Base-by-base conservation (phyloP, 2,113 vertebrate genomes). In the Oreochromis aureus region DNA sequence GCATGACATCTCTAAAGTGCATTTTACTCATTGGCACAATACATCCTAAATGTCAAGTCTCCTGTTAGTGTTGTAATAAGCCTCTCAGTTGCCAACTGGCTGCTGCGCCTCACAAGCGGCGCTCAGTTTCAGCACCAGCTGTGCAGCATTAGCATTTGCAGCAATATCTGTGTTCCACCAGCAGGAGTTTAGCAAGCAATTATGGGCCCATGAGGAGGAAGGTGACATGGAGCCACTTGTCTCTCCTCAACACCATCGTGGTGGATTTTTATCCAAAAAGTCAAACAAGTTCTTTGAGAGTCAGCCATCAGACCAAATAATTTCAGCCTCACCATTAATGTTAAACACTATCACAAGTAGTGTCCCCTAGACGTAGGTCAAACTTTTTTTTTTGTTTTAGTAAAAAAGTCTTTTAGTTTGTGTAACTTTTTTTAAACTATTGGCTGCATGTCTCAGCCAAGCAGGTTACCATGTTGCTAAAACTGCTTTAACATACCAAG, bases 21-120 rank as follows among this genome's bases (percentile, higher is more conserved):
- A 88, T 94, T 94, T 92, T 86, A 90, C 83, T 94, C 86, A 30
- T 30, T 91, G 89, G 87, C 91, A 91, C 91, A 61, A 91, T 86
- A 6, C 87, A 91, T 92, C 59, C 89, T 83, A 93, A 94, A 94
- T 94, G 94, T 92, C 94, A 94, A 41, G 87, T 92, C 95, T 94
- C 93, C 90, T 92, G 95, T 94, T 91, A 90, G 88, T 81, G 90
- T 89, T 90, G 93, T 93, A 91, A 95, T 93, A 93, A 93, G 86
- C 86, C 84, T 58, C 80, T 83, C 87, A 22, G 89, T 76, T 89
- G 93, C 94, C 90, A 93, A 92, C 91, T 94, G 93, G 89, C 89
- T 86, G 87, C 86, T n/a, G 46, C 3, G 66, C 59, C 78, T 87
- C 15, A 46, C 54, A 24, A 90, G 89, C 46, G 63, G 73, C 44